phyloP scores from a whole-genome alignment of 2,113 vertebrate species.

The Glareola pratincola region DNA sequence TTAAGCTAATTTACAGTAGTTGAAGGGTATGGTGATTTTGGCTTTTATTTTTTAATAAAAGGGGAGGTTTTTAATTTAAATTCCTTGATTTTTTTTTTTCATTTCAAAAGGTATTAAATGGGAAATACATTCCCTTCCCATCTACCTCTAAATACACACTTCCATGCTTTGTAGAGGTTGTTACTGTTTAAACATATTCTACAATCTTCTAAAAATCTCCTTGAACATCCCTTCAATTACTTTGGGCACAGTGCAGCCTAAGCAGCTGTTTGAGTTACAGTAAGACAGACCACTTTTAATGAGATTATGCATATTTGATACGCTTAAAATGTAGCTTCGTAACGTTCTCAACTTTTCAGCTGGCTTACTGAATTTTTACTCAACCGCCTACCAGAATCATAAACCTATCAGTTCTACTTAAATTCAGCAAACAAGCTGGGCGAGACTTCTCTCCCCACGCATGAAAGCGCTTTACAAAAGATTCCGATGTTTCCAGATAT shows the following conservation, averaged over 20 bases:
- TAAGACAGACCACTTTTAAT: not conserved
- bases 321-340: not conserved
- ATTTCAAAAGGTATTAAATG: not conserved
- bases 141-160: not conserved
- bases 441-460: not conserved
- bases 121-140: not conserved
- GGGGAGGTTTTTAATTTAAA: not conserved
- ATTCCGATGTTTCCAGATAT: fast-evolving
- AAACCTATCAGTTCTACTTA: constrained; percentile 1
- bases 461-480: not conserved
- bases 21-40: not conserved
- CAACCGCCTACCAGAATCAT: not conserved
- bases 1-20: not conserved
- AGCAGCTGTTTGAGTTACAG: constrained; percentile 5
- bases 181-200: not conserved
- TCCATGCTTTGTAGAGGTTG: not conserved
- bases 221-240: not conserved
- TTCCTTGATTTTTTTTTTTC: not conserved
- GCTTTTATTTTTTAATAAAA: not conserved
- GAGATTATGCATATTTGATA: constrained; percentile 34
- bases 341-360: not conserved
- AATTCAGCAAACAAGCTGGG: not conserved
- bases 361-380: not conserved
- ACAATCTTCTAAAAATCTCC: not conserved
- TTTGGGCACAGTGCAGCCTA: not conserved